phyloP scores from a whole-genome alignment of 1,140 invertebrate genomes.

The Polyergus mexicanus region DNA sequence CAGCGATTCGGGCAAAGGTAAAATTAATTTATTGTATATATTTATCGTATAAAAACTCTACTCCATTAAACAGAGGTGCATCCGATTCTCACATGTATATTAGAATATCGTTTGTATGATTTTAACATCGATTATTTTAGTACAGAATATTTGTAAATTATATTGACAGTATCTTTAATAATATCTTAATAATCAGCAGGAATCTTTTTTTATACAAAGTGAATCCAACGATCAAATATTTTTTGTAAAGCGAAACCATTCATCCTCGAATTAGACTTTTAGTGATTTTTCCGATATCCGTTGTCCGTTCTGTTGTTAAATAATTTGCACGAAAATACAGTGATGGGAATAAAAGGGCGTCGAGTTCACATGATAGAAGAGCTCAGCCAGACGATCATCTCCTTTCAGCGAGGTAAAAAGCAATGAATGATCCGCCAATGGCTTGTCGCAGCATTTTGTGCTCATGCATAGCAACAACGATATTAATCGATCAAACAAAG shows the following conservation, averaged over 20 bases:
- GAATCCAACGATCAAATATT: background rate
- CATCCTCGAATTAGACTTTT: background rate
- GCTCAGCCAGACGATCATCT: conserved; percentile 98
- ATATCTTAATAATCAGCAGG: background rate
- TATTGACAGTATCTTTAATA: background rate
- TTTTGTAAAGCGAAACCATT: conserved; percentile 13
- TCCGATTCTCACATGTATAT: background rate
- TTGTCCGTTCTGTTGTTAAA: conserved; percentile 65
- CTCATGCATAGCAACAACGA: conserved; percentile 71
- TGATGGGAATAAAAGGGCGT: conserved; percentile 99
- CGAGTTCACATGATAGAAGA: conserved; percentile 99
- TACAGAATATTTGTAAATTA: background rate
- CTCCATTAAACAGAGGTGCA: background rate
- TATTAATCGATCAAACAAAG: conserved; percentile 55
- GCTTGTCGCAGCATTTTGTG: conserved; percentile 80
- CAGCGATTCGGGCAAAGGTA: conserved; percentile 97
- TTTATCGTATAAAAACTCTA: conserved; percentile 9
- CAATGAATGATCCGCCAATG: conserved; percentile 77
- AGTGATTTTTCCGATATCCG: conserved; percentile 4
- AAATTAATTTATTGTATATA: conserved; percentile 73
- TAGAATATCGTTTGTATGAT: background rate
- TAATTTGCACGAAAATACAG: conserved; percentile 88
- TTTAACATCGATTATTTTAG: background rate
- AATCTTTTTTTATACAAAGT: background rate
- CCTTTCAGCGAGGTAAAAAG: conserved; percentile 97